These are phyloP conservation scores for Oophaga pumilio DNA, from an alignment of 2,113 vertebrate genomes.

Conservation along the genomic window DNA sequence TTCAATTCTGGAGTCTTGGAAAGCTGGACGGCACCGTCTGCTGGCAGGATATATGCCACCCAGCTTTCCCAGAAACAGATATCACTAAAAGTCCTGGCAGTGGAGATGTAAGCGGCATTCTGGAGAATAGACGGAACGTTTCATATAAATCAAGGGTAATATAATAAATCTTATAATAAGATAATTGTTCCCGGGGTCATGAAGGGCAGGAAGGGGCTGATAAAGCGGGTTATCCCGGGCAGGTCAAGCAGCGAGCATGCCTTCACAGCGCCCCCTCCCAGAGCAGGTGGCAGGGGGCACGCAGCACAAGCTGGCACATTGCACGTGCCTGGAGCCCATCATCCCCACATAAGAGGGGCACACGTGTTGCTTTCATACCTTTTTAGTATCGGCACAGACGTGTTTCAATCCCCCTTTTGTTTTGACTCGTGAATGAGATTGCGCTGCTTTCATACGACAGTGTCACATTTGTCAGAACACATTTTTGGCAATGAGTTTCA, in stretches of 20 bases:
- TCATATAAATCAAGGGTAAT: not conserved
- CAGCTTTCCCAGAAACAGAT: too few species aligned
- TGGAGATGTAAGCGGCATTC: too few species aligned
- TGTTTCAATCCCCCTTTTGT: conserved; percentile 29
- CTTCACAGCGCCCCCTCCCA: not conserved
- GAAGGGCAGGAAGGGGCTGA: not conserved
- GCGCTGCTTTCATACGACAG: conserved; percentile 17
- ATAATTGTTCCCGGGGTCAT: not conserved
- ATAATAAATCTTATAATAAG: not conserved
- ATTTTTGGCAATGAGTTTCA: conserved; percentile 40
- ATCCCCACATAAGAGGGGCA: not conserved
- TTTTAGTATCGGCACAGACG: not conserved
- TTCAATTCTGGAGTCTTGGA: too few species aligned
- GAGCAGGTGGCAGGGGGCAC: not conserved
- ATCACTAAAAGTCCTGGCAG: too few species aligned
- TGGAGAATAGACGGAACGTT: too few species aligned
- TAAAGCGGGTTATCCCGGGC: not conserved
- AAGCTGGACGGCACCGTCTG: too few species aligned
- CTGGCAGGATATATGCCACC: too few species aligned
- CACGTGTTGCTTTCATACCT: conserved; percentile 31
- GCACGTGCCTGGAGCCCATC: not conserved
- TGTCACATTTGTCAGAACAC: conserved; percentile 55
- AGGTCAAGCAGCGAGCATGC: not conserved
- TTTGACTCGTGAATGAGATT: conserved; percentile 24
- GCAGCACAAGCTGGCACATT: not conserved